Evolutionary conservation across 2,113 vertebrate genomes (phyloP), one percentile per base, ranked within the genome.

Genomic region (Salvator merianae): DNA sequence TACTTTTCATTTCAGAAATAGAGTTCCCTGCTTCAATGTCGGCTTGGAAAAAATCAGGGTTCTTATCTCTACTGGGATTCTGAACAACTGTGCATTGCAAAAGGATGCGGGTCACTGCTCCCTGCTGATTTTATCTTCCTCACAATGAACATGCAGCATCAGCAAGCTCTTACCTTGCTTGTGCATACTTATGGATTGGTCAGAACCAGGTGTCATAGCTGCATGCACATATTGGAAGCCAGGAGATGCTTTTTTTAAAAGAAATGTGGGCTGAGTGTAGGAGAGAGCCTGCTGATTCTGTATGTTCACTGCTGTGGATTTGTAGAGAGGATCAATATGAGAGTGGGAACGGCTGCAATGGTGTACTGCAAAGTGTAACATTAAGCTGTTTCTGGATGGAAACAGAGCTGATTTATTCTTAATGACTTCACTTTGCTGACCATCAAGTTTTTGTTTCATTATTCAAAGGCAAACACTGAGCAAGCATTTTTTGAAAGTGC

Each of bases 131-230:
- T 82, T 90, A 89, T 75, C 89, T 86, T 84, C 55, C 86, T 79
- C 79, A 63, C 79, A 16, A 76, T 65, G 79, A 90, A 92, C 26
- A 38, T 32, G 91, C 32, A 0, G 18, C 90, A 83, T 93, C 92
- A 93, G 92, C 94, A 93, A 88, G 66, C 85, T 89, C 79, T 87
- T 80, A 47, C 40, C 88, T 91, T 66, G 79, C 82, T 66, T 72
- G 81, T 84, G 82, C 89, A 92, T 43, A 43, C 88, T 91, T 90
- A 93, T 84, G 87, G 62, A 81, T 82, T 72, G 89, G 90, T 87
- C 87, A 90, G 88, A 85, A 88, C 86, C 92, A 92, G 93, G 91
- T 93, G 92, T 89, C 92, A 91, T 89, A 92, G 83, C 0, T 86
- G 88, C 84, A 89, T 86, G 68, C 80, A 74, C 82, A 65, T 2